Base-by-base conservation (phyloP, 1,140 invertebrate species). In the Drosophila biarmipes region DNA sequence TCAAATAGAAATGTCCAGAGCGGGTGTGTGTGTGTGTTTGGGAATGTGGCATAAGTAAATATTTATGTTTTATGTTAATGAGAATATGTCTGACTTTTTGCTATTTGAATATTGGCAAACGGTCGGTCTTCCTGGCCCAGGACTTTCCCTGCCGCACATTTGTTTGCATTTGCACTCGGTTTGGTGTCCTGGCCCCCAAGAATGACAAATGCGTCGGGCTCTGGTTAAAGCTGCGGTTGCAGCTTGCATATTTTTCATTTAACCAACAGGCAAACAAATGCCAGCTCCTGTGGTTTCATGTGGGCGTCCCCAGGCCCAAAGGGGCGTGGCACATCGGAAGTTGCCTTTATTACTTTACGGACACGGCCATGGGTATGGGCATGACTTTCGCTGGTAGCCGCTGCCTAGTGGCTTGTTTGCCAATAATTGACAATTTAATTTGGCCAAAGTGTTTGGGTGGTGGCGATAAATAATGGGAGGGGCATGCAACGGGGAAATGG, bases 1-100 rank as follows among this genome's bases (percentile, higher is more conserved):
- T 72, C 76, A 90, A 90, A 90, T 89, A 90, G 79, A 87, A 82
- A 66, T 68, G 63, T 86, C 67, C 67, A 76, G 53, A 31, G 43
- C 29, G 17, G 51, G 40, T 45, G 52, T 40, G 73, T 57, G 49
- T 64, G 73, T 57, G 40, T 61, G 66, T 52, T 40, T 68, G 56
- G 49, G 64, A 49, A 43, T 76, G 59, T 69, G 75, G 80, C 82
- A 80, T 87, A 90, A 90, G 87, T 80, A 90, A 90, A 90, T 86
- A 90, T 90, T 90, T 90, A 87, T 90, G 87, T 90, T 90, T 90
- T 90, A 90, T 90, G 87, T 90, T 90, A 90, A 90, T 90, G 87
- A 90, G 87, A 90, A 87, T 84, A 75, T 87, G 87, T 90, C 85
- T 90, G 78, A 90, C 82, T 90, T 82, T 86, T 90, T 86, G 79